Evolutionary conservation across 2,113 vertebrate genomes (phyloP), one percentile per base, ranked within the genome.

Genomic region (Nestor notabilis): DNA sequence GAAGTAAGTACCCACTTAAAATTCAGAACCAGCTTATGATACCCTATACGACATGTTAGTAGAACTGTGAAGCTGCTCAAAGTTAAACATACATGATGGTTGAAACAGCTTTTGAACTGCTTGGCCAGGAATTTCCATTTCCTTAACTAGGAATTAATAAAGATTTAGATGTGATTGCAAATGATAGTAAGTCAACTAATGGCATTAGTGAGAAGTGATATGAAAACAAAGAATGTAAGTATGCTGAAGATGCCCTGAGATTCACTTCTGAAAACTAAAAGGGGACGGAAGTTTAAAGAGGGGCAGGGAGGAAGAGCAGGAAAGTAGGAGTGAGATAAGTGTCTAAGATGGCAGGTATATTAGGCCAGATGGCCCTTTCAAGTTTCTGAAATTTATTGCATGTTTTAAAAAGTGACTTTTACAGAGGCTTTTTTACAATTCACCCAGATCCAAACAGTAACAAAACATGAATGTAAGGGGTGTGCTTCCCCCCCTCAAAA

Each of bases 341-440:
- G 39, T 89, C 74, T 89, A 82, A 79, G 44, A 53, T 72, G 44
- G 41, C 39, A 76, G 80, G 47, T 79, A 69, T 79, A 41, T 84
- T 93, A 50, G 81, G 35, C 87, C 95, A 96, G 89, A 76, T 19
- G 19, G 35, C 70, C 39, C 52, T 96, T 97, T 96, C 72, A 96
- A 72, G 83, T 94, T 96, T 84, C 53, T 87, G 66, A 87, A 91
- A 82, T 95, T 78, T 95, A 89, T 61, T 79, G 17, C 39, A 20
- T 87, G 52, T 44, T 91, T 93, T 95, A 65, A 75, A 55, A 89
- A 64, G 13, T 75, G 17, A 76, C 77, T 80, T 94, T 94, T 87
- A 78, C 33, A 61, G 64, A 82, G 27, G 6, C 11, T 68, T 94
- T 95, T 92, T 83, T 71, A n/a, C 50, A 84, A 47, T 96, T 89